These are phyloP conservation scores for Meliscaeva auricollis DNA, from an alignment of 2,888 invertebrate genomes.

Conservation along the genomic window DNA sequence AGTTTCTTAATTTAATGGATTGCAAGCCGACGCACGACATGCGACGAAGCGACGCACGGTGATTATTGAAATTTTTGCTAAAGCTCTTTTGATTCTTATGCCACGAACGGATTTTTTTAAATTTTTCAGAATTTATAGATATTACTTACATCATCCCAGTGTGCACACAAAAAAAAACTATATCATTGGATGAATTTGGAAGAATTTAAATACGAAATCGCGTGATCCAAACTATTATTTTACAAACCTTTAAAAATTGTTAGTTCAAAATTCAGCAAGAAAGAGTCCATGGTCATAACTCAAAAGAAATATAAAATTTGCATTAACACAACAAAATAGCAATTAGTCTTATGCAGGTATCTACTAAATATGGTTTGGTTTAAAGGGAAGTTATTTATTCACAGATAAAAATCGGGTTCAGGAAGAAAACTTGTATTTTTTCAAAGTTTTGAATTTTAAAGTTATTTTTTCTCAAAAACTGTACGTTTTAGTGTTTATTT, in stretches of 20 bases:
- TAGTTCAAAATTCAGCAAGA: neutral
- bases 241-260: neutral
- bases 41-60: no score
- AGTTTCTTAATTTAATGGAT: conserved; percentile 19
- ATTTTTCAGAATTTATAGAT: neutral
- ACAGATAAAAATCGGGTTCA: no score
- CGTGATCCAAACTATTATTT: conserved; percentile 19
- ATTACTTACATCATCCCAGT: neutral
- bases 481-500: no score
- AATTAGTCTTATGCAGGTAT: neutral
- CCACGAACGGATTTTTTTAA: neutral
- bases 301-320: neutral
- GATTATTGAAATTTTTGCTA: no score
- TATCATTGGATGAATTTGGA: neutral
- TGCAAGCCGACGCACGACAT: neutral
- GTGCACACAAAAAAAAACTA: neutral
- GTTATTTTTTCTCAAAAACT: no score
- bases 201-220: conserved; percentile 12
- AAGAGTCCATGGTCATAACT: conserved; percentile 12
- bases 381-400: neutral
- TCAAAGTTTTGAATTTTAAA: no score
- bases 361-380: neutral
- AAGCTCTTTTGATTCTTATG: conserved; percentile 7
- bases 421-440: no score
- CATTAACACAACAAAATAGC: neutral